Conservation (phyloP, 2,797 vertebrate genomes). For the Enteromius trimaculatus region DNA sequence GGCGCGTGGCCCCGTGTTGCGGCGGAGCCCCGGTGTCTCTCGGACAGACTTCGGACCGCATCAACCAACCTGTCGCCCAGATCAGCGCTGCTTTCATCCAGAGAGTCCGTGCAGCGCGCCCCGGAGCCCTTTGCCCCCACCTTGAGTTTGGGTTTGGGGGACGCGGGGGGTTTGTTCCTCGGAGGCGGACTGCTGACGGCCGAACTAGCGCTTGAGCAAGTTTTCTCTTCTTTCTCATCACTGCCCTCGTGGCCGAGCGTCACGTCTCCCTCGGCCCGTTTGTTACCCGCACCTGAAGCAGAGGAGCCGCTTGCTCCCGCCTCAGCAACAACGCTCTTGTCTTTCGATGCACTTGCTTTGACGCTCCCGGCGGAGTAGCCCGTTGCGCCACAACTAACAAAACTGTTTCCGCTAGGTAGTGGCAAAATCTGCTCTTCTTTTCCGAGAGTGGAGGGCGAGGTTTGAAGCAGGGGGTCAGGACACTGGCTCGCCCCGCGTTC, state of each 20-base stretch:
- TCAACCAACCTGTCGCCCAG: constrained; percentile 74
- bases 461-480: constrained; percentile 61
- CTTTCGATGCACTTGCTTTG: constrained; percentile 73
- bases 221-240: constrained; percentile 62
- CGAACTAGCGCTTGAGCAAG: constrained; percentile 66
- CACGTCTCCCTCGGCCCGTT: constrained; percentile 15
- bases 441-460: constrained; percentile 53
- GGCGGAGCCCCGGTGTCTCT: constrained; percentile 64
- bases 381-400: constrained; percentile 71
- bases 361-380: constrained; percentile 70
- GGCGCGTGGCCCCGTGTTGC: constrained; percentile 75
- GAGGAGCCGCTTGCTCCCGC: constrained; percentile 30
- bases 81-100: constrained; percentile 62
- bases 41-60: constrained; percentile 74
- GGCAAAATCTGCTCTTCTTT: constrained; percentile 61
- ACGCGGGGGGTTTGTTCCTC: constrained; percentile 58
- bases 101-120: constrained; percentile 53
- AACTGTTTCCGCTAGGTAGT: constrained; percentile 69
- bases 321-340: constrained; percentile 64
- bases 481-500: constrained; percentile 57
- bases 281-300: constrained; percentile 11
- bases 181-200: constrained; percentile 50
- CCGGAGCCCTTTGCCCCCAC: constrained; percentile 47
- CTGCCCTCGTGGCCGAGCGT: constrained; percentile 47
- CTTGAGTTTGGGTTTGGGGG: constrained; percentile 73